These are phyloP conservation scores for Leptestheria dahalacensis DNA, from an alignment of 1,140 invertebrate species.

Conservation along the genomic window DNA sequence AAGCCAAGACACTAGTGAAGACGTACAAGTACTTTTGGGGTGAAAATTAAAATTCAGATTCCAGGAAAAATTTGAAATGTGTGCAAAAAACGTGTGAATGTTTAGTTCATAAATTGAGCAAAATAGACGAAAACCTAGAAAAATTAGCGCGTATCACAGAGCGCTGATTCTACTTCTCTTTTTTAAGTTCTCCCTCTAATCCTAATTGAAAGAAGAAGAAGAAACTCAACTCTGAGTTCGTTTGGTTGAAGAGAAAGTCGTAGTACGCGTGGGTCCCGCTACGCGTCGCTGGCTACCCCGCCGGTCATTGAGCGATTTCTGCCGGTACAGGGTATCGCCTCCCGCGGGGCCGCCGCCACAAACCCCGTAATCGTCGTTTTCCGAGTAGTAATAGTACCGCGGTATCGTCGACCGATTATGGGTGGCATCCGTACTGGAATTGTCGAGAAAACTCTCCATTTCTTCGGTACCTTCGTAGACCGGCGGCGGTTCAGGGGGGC, in stretches of 20 bases:
- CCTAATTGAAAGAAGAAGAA: too few relatives aligned
- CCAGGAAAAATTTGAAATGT: too few relatives aligned
- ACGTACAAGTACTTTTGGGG: too few relatives aligned
- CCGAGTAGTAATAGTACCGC: slow-evolving; percentile 9
- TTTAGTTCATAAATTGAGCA: too few relatives aligned
- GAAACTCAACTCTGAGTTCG: too few relatives aligned
- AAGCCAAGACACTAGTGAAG: too few relatives aligned
- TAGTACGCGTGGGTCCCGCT: background rate
- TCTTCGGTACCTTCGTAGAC: background rate
- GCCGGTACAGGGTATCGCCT: background rate
- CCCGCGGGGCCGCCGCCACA: background rate
- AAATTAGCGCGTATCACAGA: too few relatives aligned
- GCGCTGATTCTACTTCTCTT: too few relatives aligned
- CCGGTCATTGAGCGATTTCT: background rate
- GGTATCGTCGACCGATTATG: background rate
- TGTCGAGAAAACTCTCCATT: background rate
- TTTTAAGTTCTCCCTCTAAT: too few relatives aligned
- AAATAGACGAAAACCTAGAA: too few relatives aligned
- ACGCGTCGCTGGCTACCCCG: background rate
- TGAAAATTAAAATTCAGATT: too few relatives aligned
- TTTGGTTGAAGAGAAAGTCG: background rate
- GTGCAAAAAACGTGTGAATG: too few relatives aligned
- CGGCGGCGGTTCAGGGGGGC: slow-evolving; percentile 11
- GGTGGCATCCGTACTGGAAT: background rate
- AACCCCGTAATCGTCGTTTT: slow-evolving; percentile 7